A percentile compares a stretch with the other conserved stretches of the same genome.
phyloP scores from a whole-genome alignment of 92 coral and sea anemone species.

The Meandrina meandrites region DNA sequence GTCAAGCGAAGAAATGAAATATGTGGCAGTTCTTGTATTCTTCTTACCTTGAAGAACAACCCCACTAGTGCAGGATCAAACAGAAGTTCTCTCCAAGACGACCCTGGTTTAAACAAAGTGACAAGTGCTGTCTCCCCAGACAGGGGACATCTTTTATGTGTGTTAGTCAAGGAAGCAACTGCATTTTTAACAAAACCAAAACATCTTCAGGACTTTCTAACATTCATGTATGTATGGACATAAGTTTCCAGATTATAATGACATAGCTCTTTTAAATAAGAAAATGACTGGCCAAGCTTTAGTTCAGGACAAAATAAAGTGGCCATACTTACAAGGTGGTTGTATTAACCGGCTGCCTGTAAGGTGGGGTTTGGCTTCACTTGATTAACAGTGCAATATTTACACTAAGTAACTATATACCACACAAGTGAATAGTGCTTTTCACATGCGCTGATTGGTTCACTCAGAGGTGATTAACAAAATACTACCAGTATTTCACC shows the following conservation, averaged over 20 bases:
- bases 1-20: no score
- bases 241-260: no score
- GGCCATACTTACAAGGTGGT: no score
- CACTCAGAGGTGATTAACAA: no score
- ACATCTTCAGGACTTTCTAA: background rate
- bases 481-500: no score
- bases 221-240: background rate
- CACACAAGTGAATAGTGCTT: no score
- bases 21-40: background rate
- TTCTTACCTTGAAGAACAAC: constrained; percentile 77
- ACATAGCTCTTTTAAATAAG: no score
- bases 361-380: background rate
- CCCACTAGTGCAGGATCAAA: constrained; percentile 71
- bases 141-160: constrained; percentile 8
- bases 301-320: no score
- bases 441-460: no score
- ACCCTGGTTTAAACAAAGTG: constrained; percentile 78
- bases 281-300: no score
- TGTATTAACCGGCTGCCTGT: no score
- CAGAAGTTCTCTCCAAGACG: constrained; percentile 80
- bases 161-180: constrained; percentile 23
- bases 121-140: constrained; percentile 53
- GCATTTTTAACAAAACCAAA: background rate
- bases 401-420: no score
- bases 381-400: background rate